Evolutionary conservation across 2,113 vertebrate genomes (phyloP), one percentile per base, ranked within the genome.

Genomic region (Bagarius yarrelli): DNA sequence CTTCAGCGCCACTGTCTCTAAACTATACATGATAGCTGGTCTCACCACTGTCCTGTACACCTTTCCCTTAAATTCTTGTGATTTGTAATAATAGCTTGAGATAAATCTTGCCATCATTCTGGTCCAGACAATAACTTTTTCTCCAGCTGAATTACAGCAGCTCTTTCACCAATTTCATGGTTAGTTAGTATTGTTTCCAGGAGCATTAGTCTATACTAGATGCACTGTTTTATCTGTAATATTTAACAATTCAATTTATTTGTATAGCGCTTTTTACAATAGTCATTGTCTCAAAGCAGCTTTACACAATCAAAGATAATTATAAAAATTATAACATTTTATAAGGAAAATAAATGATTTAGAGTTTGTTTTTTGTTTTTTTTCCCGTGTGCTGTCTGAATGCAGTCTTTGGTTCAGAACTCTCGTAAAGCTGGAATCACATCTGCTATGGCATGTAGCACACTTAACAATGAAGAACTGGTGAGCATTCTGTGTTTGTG

Each of bases 371-470:
- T 47, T 12, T 60, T 4, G 5, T 25, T 18, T 57, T 1, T 32
- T n/a, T 81, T 19, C 30, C 61, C 23, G 53, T 5, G 66, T 15
- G 27, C 5, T 73, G 5, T 72, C 16, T 61, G 3, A 50, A 30
- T 71, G 8, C 85, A 99, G 97, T 98, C 97, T 63, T 82, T 99
- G 81, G 97, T 98, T 60, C 96, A 99, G 91, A 94, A 90, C 84
- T 98, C 96, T 44, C 93, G 97, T 72, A 99, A 99, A 90, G 97
- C 96, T 0, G 97, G 97, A 50, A 99, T 99, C 90, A 98, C 97
- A 0, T 98, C 97, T 0, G 97, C 97, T 0, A 94, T 99, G 93
- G 95, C 97, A 57, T 97, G 95, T 19, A 98, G 96, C 91, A 99
- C 97, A 55, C 92, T 99, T 34, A 97, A 97, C 92, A 98, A 99